These are phyloP conservation scores for Acanthurus leucopareius DNA, from an alignment of 2,797 vertebrate species.

Conservation along the genomic window DNA sequence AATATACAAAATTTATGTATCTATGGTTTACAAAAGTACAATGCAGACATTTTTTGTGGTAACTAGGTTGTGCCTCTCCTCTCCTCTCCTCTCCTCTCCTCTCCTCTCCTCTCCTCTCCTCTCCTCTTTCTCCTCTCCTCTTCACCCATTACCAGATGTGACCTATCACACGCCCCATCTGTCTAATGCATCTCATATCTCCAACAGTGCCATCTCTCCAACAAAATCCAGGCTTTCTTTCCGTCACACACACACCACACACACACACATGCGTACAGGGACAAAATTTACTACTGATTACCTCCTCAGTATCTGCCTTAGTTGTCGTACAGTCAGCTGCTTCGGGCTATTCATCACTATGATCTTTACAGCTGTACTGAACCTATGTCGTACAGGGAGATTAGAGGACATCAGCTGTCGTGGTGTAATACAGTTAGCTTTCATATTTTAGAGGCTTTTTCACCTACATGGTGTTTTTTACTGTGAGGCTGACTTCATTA, in stretches of 20 bases:
- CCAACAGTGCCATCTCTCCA: constrained; percentile 45
- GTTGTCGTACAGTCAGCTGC: constrained; percentile 33
- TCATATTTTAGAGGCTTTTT: constrained; percentile 50
- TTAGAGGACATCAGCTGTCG: constrained; percentile 15
- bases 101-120: neutral
- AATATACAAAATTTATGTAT: too few species aligned
- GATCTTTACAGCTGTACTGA: constrained; percentile 22
- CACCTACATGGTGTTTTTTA: constrained; percentile 55
- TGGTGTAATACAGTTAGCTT: constrained; percentile 1
- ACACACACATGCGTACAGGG: constrained; percentile 14
- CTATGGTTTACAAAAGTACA: too few species aligned
- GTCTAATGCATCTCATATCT: constrained; percentile 69
- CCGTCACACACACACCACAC: neutral
- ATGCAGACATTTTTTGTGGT: too few species aligned
- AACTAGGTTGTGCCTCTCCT: too few species aligned
- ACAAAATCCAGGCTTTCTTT: constrained; percentile 41
- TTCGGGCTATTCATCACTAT: constrained; percentile 29
- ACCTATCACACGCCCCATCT: constrained; percentile 77
- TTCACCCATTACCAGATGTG: constrained; percentile 68
- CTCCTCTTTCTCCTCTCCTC: neutral
- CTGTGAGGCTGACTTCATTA: constrained; percentile 69
- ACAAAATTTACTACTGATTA: constrained; percentile 40
- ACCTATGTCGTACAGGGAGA: neutral
- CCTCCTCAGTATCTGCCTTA: constrained; percentile 24
- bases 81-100: too few species aligned